Evolutionary conservation across 1,140 invertebrate species (phyloP).

Genomic region (Drosophila watanabei): DNA sequence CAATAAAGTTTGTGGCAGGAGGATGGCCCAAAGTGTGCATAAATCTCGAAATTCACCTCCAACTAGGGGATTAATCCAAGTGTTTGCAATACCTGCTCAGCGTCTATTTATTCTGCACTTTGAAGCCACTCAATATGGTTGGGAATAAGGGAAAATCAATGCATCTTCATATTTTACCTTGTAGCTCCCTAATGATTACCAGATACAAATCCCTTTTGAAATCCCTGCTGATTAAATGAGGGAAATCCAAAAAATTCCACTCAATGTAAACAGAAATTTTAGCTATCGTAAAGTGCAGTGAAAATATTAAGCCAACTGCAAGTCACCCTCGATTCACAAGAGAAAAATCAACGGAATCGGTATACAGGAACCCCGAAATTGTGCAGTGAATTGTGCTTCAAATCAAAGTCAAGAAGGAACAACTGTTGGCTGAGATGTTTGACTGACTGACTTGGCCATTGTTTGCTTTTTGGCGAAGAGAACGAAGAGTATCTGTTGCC

Average conservation of each 20-base stretch:
- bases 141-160: neutral
- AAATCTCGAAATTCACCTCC: neutral
- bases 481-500: conserved; percentile 6
- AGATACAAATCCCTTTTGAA: neutral
- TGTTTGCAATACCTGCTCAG: neutral
- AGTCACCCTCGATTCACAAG: conserved; percentile 36
- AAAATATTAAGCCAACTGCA: conserved; percentile 11
- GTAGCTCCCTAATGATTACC: neutral
- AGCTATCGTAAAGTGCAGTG: conserved; percentile 2
- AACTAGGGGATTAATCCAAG: neutral
- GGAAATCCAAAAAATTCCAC: neutral
- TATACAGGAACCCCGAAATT: conserved; percentile 27
- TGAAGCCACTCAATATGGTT: neutral
- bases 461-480: conserved; percentile 25
- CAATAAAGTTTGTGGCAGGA: neutral
- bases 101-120: neutral
- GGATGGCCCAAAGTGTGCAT: neutral
- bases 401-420: conserved; percentile 17
- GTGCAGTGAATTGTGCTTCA: conserved; percentile 54
- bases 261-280: neutral
- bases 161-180: neutral
- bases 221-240: conserved; percentile 8
- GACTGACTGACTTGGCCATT: conserved; percentile 27
- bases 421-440: conserved; percentile 27
- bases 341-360: conserved; percentile 13